A percentile compares a stretch with the other conserved stretches of the same genome.
These are phyloP conservation scores for Pteropus rufus DNA, from an alignment of 2,797 vertebrate genomes.

Conservation along the genomic window DNA sequence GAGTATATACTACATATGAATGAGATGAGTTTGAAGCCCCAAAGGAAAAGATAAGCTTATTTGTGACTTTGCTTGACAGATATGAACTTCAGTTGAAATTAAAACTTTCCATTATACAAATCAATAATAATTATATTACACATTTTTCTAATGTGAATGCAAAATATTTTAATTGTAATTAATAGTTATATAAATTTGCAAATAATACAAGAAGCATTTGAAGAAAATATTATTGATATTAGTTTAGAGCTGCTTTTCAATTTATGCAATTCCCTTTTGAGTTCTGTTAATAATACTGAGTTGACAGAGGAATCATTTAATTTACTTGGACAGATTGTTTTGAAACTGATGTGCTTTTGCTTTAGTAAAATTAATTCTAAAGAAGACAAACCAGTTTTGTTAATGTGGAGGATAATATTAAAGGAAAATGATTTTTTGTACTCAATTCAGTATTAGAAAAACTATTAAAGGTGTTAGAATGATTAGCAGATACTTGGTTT, in stretches of 20 bases:
- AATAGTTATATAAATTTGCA: neutral
- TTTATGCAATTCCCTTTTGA: neutral
- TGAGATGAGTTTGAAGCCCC: neutral
- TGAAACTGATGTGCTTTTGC: neutral
- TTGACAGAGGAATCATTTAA: neutral
- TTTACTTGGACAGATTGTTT: neutral
- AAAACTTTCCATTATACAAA: neutral
- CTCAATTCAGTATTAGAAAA: neutral
- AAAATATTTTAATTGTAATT: neutral
- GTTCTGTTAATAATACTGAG: neutral
- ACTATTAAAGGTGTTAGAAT: neutral
- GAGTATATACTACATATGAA: neutral
- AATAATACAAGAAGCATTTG: neutral
- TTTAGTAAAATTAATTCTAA: neutral
- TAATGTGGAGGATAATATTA: neutral
- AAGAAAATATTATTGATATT: neutral
- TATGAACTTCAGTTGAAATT: neutral
- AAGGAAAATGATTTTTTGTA: neutral
- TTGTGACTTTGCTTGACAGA: neutral
- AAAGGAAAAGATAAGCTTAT: neutral
- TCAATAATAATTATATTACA: neutral
- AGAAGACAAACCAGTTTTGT: neutral
- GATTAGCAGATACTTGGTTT: neutral
- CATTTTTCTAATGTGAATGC: neutral
- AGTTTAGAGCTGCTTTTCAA: neutral